Evolutionary conservation across 35 echinoderm and acorn worm genomes (phyloP).

Genomic region (Apostichopus californicus): DNA sequence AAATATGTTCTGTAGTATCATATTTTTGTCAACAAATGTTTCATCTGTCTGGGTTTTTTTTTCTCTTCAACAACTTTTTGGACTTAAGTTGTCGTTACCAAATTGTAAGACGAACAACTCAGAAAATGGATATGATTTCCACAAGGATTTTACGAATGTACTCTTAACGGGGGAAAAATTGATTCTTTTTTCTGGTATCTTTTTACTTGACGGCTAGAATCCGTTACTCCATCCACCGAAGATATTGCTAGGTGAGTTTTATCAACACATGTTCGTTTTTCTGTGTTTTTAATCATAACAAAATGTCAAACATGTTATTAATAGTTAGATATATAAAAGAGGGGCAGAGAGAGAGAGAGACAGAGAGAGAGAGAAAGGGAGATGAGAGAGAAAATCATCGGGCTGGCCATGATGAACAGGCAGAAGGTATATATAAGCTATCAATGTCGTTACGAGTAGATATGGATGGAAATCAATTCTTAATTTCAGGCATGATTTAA

Average conservation of each 20-base stretch:
- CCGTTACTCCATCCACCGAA: not conserved
- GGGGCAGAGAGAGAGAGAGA: not conserved
- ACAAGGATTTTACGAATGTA: not conserved
- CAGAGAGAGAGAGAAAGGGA: not conserved
- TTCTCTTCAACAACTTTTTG: not conserved
- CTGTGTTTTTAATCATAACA: not conserved
- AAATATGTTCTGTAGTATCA: not conserved
- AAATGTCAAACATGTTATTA: not conserved
- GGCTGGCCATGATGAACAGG: not conserved
- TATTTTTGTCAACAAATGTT: not conserved
- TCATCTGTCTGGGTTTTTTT: not conserved
- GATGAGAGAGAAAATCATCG: not conserved
- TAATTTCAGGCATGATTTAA: conserved; percentile 46
- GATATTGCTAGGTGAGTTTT: not conserved
- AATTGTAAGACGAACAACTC: not conserved
- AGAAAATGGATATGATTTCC: not conserved
- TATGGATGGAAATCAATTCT: conserved; percentile 1
- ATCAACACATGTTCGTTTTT: conserved; percentile 20
- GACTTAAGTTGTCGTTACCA: not conserved
- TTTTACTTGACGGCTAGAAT: not conserved
- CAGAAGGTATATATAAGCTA: not conserved
- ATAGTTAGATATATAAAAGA: not conserved
- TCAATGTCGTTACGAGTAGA: not conserved
- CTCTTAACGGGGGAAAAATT: not conserved
- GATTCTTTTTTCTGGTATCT: not conserved